Evolutionary conservation across 1,140 invertebrate genomes (phyloP).

Genomic region (Conopomorpha cramerella): DNA sequence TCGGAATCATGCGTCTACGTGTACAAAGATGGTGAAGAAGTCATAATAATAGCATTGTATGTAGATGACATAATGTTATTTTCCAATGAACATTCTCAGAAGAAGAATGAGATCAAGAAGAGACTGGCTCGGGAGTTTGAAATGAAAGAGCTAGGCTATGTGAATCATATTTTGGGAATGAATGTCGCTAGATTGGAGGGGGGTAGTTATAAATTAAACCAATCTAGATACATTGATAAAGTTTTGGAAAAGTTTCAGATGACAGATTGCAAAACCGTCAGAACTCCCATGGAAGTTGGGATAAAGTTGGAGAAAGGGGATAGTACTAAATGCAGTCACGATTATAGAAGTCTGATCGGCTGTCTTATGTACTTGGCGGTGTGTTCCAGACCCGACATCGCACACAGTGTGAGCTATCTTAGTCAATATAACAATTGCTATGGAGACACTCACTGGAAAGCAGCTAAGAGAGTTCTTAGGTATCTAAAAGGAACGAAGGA

Average conservation of each 20-base stretch:
- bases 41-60: slow-evolving; percentile 15
- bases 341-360: slow-evolving; percentile 4
- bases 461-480: slow-evolving; percentile 5
- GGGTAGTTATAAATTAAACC: slow-evolving; percentile 6
- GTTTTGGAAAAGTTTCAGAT: slow-evolving; percentile 20
- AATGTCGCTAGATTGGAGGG: slow-evolving; percentile 1
- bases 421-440: slow-evolving; percentile 5
- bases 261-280: slow-evolving; percentile 15
- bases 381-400: slow-evolving; percentile 4
- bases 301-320: slow-evolving; percentile 9
- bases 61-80: slow-evolving; percentile 5
- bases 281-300: slow-evolving; percentile 15
- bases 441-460: slow-evolving; percentile 2
- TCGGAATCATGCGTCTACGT: slow-evolving; percentile 18
- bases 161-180: slow-evolving; percentile 3
- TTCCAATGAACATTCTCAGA: not conserved
- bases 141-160: not conserved
- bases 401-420: slow-evolving; percentile 1
- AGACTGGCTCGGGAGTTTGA: not conserved
- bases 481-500: too few relatives aligned
- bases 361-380: slow-evolving; percentile 3
- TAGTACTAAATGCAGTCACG: not conserved
- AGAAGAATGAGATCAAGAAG: slow-evolving; percentile 1
- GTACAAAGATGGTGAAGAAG: slow-evolving; percentile 8
- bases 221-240: slow-evolving; percentile 12